Conservation (phyloP, 2,113 vertebrate genomes). For the Tragelaphus scriptus region DNA sequence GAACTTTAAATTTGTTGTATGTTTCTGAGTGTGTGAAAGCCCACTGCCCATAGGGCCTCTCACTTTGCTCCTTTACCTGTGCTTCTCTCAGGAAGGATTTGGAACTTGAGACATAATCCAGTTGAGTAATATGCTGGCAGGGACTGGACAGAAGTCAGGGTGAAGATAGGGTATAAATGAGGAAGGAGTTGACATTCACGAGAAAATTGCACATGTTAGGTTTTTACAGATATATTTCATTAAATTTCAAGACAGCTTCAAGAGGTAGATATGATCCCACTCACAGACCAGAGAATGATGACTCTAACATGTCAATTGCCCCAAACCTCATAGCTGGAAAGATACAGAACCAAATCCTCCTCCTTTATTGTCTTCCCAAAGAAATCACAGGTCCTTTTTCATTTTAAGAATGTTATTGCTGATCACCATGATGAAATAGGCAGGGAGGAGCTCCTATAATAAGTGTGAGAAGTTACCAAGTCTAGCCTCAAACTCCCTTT, state of each 20-base stretch:
- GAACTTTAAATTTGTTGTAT: background rate
- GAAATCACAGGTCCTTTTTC: background rate
- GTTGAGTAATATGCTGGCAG: background rate
- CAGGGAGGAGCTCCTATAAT: background rate
- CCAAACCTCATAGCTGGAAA: background rate
- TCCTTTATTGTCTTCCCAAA: background rate
- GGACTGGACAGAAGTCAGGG: background rate
- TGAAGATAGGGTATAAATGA: background rate
- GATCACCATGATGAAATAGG: background rate
- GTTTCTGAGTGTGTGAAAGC: background rate
- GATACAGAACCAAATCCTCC: background rate
- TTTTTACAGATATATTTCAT: background rate
- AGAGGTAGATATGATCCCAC: background rate
- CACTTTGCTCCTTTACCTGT: background rate
- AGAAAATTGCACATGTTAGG: background rate
- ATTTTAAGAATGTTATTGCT: background rate
- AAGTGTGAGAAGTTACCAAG: background rate
- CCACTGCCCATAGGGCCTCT: background rate
- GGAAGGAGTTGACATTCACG: background rate
- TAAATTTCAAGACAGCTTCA: background rate
- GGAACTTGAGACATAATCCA: background rate
- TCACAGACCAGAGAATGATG: background rate
- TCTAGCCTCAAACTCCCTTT: background rate
- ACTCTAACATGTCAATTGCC: background rate
- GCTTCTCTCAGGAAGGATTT: background rate